Evolutionary conservation across 2,888 invertebrate species (phyloP).

Genomic region (Allacma fusca): DNA sequence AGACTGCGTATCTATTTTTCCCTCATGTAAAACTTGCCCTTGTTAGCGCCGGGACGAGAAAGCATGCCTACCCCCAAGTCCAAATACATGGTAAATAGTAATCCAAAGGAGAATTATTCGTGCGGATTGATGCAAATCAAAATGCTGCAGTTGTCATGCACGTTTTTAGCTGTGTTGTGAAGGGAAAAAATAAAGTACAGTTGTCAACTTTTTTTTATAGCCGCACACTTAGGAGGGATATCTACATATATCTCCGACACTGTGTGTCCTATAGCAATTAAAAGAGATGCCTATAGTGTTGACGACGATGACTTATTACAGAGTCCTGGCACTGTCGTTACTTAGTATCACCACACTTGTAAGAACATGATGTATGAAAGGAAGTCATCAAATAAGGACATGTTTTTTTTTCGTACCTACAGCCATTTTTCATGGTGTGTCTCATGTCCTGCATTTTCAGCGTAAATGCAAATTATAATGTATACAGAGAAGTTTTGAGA

Average conservation of each 20-base stretch:
- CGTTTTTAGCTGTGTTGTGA: neutral
- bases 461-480: neutral
- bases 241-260: too few species aligned
- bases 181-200: neutral
- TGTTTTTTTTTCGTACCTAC: constrained; percentile 22
- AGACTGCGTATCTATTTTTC: too few species aligned
- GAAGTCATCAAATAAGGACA: constrained; percentile 33
- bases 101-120: neutral
- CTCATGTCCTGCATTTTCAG: constrained; percentile 13
- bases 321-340: neutral
- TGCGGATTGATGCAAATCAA: constrained; percentile 13
- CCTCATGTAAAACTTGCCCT: too few species aligned
- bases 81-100: too few species aligned
- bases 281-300: neutral
- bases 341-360: neutral
- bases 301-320: neutral
- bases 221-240: neutral
- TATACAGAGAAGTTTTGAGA: neutral
- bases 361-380: constrained; percentile 14
- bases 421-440: neutral
- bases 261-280: neutral
- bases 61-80: too few species aligned
- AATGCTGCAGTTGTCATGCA: constrained; percentile 3
- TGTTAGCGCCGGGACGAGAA: too few species aligned
- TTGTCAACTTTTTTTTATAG: constrained; percentile 9